These are phyloP conservation scores for Pseudotriccus pelzelni DNA, from an alignment of 2,797 vertebrate species.

Conservation along the genomic window DNA sequence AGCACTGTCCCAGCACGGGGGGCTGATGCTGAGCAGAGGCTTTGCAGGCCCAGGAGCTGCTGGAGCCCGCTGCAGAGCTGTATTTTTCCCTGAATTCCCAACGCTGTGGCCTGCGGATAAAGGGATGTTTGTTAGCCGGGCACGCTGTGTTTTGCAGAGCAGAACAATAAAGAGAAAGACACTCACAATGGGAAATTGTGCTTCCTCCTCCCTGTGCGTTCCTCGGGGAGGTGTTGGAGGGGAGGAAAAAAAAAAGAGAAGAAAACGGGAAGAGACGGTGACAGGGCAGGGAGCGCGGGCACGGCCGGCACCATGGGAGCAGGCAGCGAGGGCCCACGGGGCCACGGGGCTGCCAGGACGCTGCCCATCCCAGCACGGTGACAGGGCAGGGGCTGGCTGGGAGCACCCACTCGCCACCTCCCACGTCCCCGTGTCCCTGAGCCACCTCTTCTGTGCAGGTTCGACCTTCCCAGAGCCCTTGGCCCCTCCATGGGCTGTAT, in stretches of 20 bases:
- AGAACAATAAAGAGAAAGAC: conserved; percentile 74
- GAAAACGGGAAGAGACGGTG: neutral
- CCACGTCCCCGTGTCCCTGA: neutral
- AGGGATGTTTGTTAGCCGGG: conserved; percentile 61
- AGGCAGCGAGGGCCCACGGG: accelerated
- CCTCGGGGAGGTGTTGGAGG: conserved; percentile 29
- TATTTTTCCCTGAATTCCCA: conserved; percentile 43
- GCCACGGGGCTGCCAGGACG: accelerated
- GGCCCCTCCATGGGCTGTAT: accelerated
- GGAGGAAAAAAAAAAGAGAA: neutral
- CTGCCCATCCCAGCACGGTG: neutral
- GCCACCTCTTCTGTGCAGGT: neutral
- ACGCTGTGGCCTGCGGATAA: conserved; percentile 11
- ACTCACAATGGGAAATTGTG: conserved; percentile 80
- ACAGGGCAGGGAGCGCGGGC: neutral
- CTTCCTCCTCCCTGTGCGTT: conserved; percentile 57
- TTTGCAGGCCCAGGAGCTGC: neutral
- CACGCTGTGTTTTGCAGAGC: conserved; percentile 67
- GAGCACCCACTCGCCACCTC: neutral
- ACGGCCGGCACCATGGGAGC: neutral
- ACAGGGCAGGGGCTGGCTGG: neutral
- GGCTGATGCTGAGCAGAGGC: neutral
- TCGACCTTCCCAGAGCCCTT: neutral
- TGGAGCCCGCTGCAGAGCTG: neutral
- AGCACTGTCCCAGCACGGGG: accelerated